Percentiles rank a stretch among this genome's conserved stretches.
Evolutionary conservation across 2,888 invertebrate species (phyloP).

Genomic region (Phorcus lineatus): DNA sequence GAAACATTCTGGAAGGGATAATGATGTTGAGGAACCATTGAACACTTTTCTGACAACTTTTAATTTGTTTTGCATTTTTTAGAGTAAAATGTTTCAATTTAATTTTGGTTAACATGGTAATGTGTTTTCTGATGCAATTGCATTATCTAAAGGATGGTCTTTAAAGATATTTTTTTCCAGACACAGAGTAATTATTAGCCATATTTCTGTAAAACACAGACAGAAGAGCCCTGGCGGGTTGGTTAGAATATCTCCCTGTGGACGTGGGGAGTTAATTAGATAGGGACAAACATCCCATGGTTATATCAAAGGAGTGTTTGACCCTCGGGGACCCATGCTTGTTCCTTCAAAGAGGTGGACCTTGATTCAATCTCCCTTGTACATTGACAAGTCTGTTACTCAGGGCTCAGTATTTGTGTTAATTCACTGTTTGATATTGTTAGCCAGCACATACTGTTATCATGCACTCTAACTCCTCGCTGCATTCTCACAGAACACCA

Average conservation of each 20-base stretch:
- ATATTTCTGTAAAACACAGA: background rate
- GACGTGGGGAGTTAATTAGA: background rate
- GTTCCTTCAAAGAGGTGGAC: background rate
- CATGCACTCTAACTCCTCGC: background rate
- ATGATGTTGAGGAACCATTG: no score
- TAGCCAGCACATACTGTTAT: background rate
- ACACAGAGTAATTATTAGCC: background rate
- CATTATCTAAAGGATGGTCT: no score
- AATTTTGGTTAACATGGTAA: no score
- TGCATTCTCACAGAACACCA: no score
- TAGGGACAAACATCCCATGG: background rate
- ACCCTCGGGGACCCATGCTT: background rate
- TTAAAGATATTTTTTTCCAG: no score
- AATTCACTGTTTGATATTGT: background rate
- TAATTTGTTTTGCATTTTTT: no score
- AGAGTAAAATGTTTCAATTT: no score
- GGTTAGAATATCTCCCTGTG: background rate
- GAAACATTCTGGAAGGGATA: no score
- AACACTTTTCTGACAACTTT: no score
- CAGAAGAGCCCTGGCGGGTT: background rate
- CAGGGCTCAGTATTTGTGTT: background rate
- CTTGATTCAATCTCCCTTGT: background rate
- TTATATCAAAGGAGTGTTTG: background rate
- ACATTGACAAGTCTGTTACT: conserved; percentile 3
- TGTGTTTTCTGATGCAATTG: no score